Evolutionary conservation across 2,113 vertebrate species (phyloP).

Genomic region (Gallinago jamesoni): DNA sequence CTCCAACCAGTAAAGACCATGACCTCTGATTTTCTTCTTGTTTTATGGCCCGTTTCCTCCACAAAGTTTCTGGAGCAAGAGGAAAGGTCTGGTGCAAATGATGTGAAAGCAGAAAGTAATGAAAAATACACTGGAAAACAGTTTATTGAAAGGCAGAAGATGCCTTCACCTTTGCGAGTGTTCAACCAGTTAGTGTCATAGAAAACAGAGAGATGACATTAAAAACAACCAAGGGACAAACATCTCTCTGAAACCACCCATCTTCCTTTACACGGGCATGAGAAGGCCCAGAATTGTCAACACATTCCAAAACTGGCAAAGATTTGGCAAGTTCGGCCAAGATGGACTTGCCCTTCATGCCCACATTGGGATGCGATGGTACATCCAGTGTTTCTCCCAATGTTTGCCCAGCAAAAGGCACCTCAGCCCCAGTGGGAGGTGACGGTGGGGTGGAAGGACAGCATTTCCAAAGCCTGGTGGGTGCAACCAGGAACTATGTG

Average conservation of each 20-base stretch:
- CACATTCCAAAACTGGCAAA: rapidly evolving
- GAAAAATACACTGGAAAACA: neutral
- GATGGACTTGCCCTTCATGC: rapidly evolving
- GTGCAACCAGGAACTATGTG: slow-evolving; percentile 5
- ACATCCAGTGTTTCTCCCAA: rapidly evolving
- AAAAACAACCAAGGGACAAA: neutral
- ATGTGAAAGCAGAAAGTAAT: rapidly evolving
- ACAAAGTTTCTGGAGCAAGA: neutral
- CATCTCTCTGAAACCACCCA: rapidly evolving
- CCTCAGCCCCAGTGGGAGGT: neutral
- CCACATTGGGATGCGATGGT: rapidly evolving
- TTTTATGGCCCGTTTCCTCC: neutral
- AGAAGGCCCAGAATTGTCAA: rapidly evolving
- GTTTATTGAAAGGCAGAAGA: rapidly evolving
- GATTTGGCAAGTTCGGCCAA: neutral
- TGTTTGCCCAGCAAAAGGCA: neutral
- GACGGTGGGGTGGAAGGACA: neutral
- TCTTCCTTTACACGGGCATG: rapidly evolving
- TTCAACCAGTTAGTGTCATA: rapidly evolving
- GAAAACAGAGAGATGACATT: rapidly evolving
- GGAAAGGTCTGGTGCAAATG: neutral
- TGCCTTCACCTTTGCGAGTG: rapidly evolving
- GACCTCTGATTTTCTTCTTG: neutral
- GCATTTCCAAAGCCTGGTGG: neutral
- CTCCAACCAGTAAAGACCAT: neutral